Evolutionary conservation across 2,797 vertebrate genomes (phyloP), one percentile per base, ranked within the genome.

Genomic region (Scarus forsteni): DNA sequence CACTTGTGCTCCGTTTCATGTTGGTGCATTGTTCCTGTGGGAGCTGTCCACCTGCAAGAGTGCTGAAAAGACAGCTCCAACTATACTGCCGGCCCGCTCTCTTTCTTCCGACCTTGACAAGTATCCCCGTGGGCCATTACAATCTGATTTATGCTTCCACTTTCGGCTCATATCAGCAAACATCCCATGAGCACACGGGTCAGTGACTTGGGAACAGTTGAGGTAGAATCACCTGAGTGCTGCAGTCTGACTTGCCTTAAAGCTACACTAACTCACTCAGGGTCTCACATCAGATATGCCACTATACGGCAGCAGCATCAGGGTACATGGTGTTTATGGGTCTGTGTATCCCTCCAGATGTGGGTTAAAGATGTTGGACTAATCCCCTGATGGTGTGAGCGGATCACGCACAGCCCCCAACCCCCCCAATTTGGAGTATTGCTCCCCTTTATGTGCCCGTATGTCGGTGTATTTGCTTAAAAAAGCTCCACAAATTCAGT

Each of bases 281-380:
- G 16, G 40, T 38, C 38, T 36, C 7, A 11, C n/a, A 48, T 15
- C 9, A 50, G 11, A 66, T 11, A 45, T 11, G 13, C n/a, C 18
- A 40, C 45, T 8, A 9, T 39, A 9, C 40, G 53, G 48, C 15
- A 58, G 19, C 39, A 46, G 10, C 15, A 10, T 44, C 11, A 60
- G 1, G 46, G 45, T 50, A 72, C 7, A 51, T 27, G 54, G 38
- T 10, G 36, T 51, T 40, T 40, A 15, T 34, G 50, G 69, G 49
- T 64, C 60, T 70, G 60, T 63, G 55, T 16, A 8, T 36, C 42
- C 46, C 27, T 62, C 79, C 88, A 89, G 86, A 91, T 90, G 84
- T 89, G 79, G 87, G 81, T 83, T 81, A 83, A 80, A 79, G 66
- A 57, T 70, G 60, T 52, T 73, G 81, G 16, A 72, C 75, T 90